Conservation (phyloP, 2,113 vertebrate genomes). For the Triplophysa dalaica region DNA sequence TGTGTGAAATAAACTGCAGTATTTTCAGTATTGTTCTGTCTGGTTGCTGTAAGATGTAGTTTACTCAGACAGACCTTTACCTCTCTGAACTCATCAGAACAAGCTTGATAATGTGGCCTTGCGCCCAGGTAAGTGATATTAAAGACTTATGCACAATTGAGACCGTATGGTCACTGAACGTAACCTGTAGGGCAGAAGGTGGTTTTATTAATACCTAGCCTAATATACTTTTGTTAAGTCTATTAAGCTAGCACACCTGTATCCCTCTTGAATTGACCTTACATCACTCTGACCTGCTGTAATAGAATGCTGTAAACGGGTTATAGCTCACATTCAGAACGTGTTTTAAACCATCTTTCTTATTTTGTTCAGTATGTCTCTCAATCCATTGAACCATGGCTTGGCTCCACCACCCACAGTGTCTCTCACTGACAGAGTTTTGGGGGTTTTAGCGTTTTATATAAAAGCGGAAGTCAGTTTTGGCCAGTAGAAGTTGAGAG, state of each 20-base stretch:
- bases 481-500: constrained; percentile 16
- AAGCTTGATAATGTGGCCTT: not conserved
- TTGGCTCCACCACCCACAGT: not conserved
- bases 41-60: constrained; percentile 54
- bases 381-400: not conserved
- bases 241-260: no score
- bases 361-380: not conserved
- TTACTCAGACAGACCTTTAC: not conserved
- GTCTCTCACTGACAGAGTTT: not conserved
- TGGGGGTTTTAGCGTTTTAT: constrained; percentile 1
- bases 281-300: not conserved
- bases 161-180: not conserved
- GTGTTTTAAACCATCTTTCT: not conserved
- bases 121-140: constrained; percentile 5
- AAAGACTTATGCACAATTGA: no score
- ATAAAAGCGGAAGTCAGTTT: constrained; percentile 33
- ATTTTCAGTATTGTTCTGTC: constrained; percentile 65
- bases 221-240: no score
- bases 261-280: no score
- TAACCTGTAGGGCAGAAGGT: not conserved
- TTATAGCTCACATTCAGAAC: not conserved
- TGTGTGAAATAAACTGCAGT: constrained; percentile 78
- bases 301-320: not conserved
- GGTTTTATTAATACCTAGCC: no score
- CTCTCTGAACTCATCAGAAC: not conserved